Conservation (phyloP, 2,888 invertebrate species). For the Exocentrus adspersus region DNA sequence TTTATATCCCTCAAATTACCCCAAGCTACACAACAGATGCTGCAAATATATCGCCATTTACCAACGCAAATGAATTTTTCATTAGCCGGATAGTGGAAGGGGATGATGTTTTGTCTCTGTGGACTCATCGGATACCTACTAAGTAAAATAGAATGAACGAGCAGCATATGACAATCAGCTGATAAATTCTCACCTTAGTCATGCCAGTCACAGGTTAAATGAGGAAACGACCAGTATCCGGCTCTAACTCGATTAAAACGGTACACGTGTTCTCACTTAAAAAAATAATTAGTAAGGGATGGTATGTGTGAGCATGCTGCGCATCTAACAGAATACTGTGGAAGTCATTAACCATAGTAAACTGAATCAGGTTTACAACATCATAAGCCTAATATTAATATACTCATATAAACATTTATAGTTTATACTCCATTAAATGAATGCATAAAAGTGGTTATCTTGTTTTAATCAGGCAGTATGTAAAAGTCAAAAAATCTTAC, state of each 20-base stretch:
- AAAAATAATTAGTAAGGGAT: slow-evolving; percentile 27
- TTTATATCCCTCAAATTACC: slow-evolving; percentile 41
- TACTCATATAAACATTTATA: too few relatives aligned
- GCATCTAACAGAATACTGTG: slow-evolving; percentile 3
- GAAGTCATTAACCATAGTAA: slow-evolving; percentile 7
- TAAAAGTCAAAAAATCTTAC: too few relatives aligned
- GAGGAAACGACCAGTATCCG: slow-evolving; percentile 24
- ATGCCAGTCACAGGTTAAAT: slow-evolving; percentile 34
- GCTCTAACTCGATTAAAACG: slow-evolving; percentile 26
- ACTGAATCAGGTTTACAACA: not conserved
- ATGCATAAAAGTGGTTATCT: too few relatives aligned
- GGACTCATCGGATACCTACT: slow-evolving; percentile 36
- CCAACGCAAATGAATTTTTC: slow-evolving; percentile 41
- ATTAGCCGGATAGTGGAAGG: slow-evolving; percentile 41
- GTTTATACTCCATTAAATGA: too few relatives aligned
- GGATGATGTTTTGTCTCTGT: slow-evolving; percentile 33
- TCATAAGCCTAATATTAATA: too few relatives aligned
- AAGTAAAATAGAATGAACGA: slow-evolving; percentile 30
- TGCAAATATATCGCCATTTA: slow-evolving; percentile 41
- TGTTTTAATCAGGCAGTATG: too few relatives aligned
- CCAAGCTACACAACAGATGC: slow-evolving; percentile 39
- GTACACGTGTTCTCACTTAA: slow-evolving; percentile 23
- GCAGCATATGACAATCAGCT: slow-evolving; percentile 44
- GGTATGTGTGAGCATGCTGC: slow-evolving; percentile 5
- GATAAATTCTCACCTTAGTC: slow-evolving; percentile 45